Percentiles rank a stretch among this genome's conserved stretches.
Evolutionary conservation across 2,797 vertebrate species (phyloP).

Genomic region (Phrynocephalus forsythii): DNA sequence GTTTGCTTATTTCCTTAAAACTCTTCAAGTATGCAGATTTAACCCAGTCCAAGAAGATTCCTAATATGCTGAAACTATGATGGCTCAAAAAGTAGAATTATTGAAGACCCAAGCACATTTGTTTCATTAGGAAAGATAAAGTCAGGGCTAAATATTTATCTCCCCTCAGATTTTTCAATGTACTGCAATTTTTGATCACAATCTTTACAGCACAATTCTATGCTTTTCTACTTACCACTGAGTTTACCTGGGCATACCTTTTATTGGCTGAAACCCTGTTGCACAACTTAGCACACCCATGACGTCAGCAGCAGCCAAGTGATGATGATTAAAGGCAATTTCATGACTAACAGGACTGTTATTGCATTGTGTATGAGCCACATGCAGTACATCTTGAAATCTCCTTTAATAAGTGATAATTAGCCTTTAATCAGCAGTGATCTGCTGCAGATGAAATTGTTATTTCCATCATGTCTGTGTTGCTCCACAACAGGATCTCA

Average conservation of each 20-base stretch:
- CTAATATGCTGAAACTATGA: not conserved
- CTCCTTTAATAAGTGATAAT: too few species aligned
- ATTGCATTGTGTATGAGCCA: too few species aligned
- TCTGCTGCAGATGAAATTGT: too few species aligned
- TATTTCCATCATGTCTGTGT: too few species aligned
- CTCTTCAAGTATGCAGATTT: not conserved
- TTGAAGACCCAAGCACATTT: not conserved
- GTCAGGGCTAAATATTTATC: not conserved
- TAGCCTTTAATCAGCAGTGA: too few species aligned
- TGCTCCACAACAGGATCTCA: too few species aligned
- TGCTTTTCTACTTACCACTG: not conserved
- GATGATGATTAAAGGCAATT: too few species aligned
- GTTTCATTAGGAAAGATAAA: not conserved
- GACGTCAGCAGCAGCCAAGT: too few species aligned
- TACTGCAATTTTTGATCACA: not conserved
- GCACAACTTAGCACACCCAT: too few species aligned
- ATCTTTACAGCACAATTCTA: not conserved
- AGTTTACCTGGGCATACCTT: not conserved
- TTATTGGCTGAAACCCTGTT: too few species aligned
- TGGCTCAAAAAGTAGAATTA: not conserved
- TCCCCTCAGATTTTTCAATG: not conserved
- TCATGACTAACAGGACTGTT: too few species aligned
- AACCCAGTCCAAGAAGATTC: not conserved
- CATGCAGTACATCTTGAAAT: too few species aligned
- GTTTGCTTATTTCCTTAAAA: not conserved